Evolutionary conservation across 1,140 invertebrate genomes (phyloP), one percentile per base, ranked within the genome.

Genomic region (Scaptomyza hsui): DNA sequence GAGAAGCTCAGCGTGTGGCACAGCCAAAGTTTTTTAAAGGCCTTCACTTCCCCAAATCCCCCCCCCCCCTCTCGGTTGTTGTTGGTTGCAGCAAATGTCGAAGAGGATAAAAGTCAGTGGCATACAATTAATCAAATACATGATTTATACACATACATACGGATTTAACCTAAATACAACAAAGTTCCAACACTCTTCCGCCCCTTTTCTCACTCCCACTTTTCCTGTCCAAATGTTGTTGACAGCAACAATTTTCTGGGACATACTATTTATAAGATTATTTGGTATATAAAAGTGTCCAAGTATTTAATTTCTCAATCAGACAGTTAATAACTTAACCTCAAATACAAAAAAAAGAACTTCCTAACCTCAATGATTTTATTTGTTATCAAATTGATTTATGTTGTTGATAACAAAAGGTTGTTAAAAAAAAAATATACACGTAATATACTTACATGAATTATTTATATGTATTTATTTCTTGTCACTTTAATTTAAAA

Each of bases 121-220:
- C 56, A 72, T 65, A 78, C 72, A 79, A 83, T 83, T 83, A 83
- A 83, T 83, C 80, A 83, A 83, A 83, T 85, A 70, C 76, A 83
- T 85, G 80, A 83, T 83, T 85, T 85, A 83, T 79, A 82, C 64
- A 57, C 53, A 29, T 29, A 29, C 44, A 52, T 48, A 49, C 74
- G 57, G 64, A 65, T 59, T 71, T 83, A 83, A 83, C 78, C 79
- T 82, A 78, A 79, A 85, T 75, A 57, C 9, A 19, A 9, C 5
- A 47, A 16, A 45, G 26, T 29, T 1, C 19, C 42, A 53, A 72
- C 75, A 24, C 24, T 24, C 24, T 4, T 24, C 68, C 60, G 75
- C 18, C 52, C 29, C 24, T 29, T 29, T 7, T 0, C 5, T 10
- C 26, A 29, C 21, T 56, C 41, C 42, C 42, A 55, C n/a, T n/a